phyloP scores from a whole-genome alignment of 2,888 invertebrate species.

The Ypsolopha scabrella region DNA sequence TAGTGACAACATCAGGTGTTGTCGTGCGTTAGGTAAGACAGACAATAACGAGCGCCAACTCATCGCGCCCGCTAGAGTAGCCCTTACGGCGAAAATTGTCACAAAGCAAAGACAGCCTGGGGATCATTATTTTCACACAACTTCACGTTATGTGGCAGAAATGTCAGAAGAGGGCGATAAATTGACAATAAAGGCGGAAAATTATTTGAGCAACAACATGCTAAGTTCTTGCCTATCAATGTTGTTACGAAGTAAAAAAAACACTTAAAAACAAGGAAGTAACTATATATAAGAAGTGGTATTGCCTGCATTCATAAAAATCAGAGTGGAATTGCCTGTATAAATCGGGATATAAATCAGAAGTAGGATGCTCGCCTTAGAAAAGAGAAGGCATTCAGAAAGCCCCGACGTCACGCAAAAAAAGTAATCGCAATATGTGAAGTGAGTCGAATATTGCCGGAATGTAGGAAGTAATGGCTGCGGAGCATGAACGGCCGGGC shows the following conservation, averaged over 20 bases:
- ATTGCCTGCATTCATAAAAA: no score
- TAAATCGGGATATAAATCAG: no score
- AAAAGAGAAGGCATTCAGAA: no score
- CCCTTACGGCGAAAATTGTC: constrained; percentile 56
- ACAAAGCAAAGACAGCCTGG: constrained; percentile 54
- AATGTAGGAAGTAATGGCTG: constrained; percentile 54
- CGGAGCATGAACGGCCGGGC: constrained; percentile 58
- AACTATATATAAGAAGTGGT: no score
- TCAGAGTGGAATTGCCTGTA: no score
- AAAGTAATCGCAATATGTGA: constrained; percentile 16
- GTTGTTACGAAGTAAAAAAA: no score
- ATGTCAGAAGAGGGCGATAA: neutral
- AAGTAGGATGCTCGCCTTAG: no score
- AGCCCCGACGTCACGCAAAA: neutral
- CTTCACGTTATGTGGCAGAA: constrained; percentile 5
- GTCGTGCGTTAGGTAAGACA: constrained; percentile 33
- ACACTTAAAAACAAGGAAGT: no score
- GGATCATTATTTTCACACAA: constrained; percentile 45
- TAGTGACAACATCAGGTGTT: constrained; percentile 45
- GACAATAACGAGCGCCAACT: constrained; percentile 64
- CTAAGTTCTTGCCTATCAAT: no score
- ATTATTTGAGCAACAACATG: no score
- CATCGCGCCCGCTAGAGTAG: constrained; percentile 54
- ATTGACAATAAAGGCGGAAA: neutral
- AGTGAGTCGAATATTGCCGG: constrained; percentile 10